Conservation (phyloP, 2,113 vertebrate genomes). For the Crotalus helleri region DNA sequence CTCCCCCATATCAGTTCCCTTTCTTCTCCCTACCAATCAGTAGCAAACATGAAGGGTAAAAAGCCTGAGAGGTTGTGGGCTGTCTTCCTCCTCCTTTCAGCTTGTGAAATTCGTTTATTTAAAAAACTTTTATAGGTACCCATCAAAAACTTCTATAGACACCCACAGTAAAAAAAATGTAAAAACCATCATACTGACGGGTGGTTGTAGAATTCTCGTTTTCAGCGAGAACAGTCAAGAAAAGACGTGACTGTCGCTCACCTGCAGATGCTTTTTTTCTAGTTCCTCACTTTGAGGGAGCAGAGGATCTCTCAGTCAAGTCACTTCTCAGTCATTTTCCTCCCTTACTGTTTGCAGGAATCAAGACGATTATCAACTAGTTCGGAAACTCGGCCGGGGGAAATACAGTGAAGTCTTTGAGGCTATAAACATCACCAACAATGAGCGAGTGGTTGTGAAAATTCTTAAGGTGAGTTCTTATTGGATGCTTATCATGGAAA, state of each 20-base stretch:
- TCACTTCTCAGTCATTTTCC: slow-evolving; percentile 31
- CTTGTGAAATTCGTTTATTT: not conserved
- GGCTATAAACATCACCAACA: slow-evolving; percentile 98
- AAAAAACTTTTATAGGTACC: not conserved
- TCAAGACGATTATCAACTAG: slow-evolving; percentile 97
- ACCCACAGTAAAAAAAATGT: not conserved
- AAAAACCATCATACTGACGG: not conserved
- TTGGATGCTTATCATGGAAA: not conserved
- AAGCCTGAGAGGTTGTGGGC: no score
- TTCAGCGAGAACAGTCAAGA: not conserved
- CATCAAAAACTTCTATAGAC: not conserved
- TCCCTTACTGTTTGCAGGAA: slow-evolving; percentile 75
- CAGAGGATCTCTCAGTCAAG: not conserved
- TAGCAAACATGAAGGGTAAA: not conserved
- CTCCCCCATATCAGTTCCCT: not conserved
- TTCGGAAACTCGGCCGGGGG: slow-evolving; percentile 92
- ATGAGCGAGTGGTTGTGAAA: slow-evolving; percentile 96
- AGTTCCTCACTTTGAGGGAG: not conserved
- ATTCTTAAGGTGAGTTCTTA: slow-evolving; percentile 91
- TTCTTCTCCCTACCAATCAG: not conserved
- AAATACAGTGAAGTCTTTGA: slow-evolving; percentile 99
- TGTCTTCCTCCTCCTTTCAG: no score
- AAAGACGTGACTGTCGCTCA: no score
- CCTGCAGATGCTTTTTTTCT: not conserved
- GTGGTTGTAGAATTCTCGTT: not conserved